Evolutionary conservation across 2,797 vertebrate species (phyloP), one percentile per base, ranked within the genome.

Genomic region (Pseudocheirus occidentalis): DNA sequence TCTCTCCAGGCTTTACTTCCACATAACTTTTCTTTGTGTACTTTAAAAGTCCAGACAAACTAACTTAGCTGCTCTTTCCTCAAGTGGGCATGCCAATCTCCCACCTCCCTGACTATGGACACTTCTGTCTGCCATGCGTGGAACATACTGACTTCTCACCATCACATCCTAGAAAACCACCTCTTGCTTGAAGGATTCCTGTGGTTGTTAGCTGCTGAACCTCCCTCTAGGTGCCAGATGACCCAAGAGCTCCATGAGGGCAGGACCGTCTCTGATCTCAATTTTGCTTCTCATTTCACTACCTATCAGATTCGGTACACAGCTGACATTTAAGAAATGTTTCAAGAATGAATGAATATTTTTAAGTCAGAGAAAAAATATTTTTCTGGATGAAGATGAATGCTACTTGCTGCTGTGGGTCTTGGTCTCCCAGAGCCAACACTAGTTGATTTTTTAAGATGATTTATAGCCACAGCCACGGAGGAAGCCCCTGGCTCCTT

Each of bases 371-470:
- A 57, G 56, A 53, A 54, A 81, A 54, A 91, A 73, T 55, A 55
- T 4, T 24, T 50, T 87, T 90, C 0, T 3, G 52, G 92, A 66
- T 40, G 0, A 9, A 62, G 92, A 93, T 87, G 5, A 34, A 31
- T 0, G 58, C 16, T 40, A 58, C 66, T 52, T n/a, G 46, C 93
- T 2, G 0, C 55, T 4, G 0, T 40, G 7, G 66, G 66, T 66
- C 56, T 58, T 50, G 2, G 54, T 54, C n/a, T 21, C 0, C 0
- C 0, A 0, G 4, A 34, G 6, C 90, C 0, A 0, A 50, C 24
- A 21, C 62, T 6, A 0, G 1, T 16, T 18, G 29, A 59, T 4
- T 1, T 9, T 5, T 66, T 90, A 14, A 1, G 62, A 4, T 0
- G 0, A 52, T 93, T 0, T 29, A 28, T 73, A 56, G 16, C 89